Evolutionary conservation across 1,140 invertebrate species (phyloP), one percentile per base, ranked within the genome.

Genomic region (Carposina sasakii): DNA sequence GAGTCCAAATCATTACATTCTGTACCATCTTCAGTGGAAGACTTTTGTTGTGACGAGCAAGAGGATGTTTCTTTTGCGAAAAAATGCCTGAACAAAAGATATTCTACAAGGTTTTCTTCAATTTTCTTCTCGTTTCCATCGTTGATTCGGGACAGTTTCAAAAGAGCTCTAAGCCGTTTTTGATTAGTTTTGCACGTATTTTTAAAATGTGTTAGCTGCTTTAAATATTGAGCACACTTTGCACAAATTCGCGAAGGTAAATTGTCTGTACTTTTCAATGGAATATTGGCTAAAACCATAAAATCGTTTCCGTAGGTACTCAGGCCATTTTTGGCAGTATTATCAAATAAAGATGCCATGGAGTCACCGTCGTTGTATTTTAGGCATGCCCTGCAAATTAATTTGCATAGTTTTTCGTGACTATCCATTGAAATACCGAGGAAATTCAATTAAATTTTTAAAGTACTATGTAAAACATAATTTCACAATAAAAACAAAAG

Each of bases 301-400:
- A 81, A 57, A 2, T 68, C 57, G 62, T 75, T 64, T 5, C 70
- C 73, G 26, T 70, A 76, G 43, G 45, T 54, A 67, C 57, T 81
- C 1, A 77, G 17, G 13, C 67, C 61, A 4, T 68, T 46, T n/a
- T 40, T 31, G 12, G 16, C 55, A 0, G 54, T 56, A 48, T 63
- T 61, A 54, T 83, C 66, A 57, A 67, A 64, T 52, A 83, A 62
- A 48, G 52, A 45, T 20, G 76, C 60, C 70, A 81, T 76, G 22
- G 64, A 72, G 48, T 74, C 56, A 28, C 9, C 53, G 39, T 56
- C 63, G 28, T 40, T 54, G 16, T 58, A 58, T 13, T 57, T 47
- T 52, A 83, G 64, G 57, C 79, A 83, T 13, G 81, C 28, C 9
- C 79, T 57, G 41, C 79, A 83, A 33, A 78, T 67, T 10, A 52